Base-by-base conservation (phyloP, 2,888 invertebrate genomes). In the Lepidochrysops patricia region DNA sequence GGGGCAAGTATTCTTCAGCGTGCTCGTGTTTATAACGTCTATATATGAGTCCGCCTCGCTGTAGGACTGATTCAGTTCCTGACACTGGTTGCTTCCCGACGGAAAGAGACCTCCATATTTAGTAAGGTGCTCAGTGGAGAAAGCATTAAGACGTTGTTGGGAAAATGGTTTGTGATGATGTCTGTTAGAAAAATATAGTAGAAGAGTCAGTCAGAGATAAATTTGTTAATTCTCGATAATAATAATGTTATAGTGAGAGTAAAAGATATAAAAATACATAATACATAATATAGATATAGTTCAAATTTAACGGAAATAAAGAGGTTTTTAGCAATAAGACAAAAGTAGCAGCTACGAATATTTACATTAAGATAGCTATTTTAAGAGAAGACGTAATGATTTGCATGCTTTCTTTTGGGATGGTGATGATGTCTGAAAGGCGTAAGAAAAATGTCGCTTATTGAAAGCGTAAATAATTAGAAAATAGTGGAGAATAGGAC, bases 91-190 rank as follows among this genome's bases (percentile, higher is more conserved):
- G 25, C 76, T 84, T 32, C 88, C 87, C 56, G 88, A 87, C 37
- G 90, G 90, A 70, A 90, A 90, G 57, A 89, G 78, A 66, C 85
- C 84, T 66, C 89, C 89, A 63, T 82, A 89, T 72, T 89, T 89
- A 68, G 84, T 81, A 71, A 90, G 72, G 80, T 89, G 89, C 74
- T 89, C 89, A 73, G 86, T 83, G 70, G 89, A 86, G 73, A 89
- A 89, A 80, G 89, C 84, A 72, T 85, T 88, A 79, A 88, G 84
- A 69, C 87, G 89, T 78, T 89, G 88, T 76, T 89, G 87, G 75
- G 89, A 86, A 80, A 89, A 90, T 82, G 89, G 84, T 82, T 85
- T 88, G 80, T 84, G 85, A 66, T 80, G 86, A 71, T 84, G 86
- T 88, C 90, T 90, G 88, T 82, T 83, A 84, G 75, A 72, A 73